These are phyloP conservation scores for Siphlonurus alternatus DNA, from an alignment of 2,888 invertebrate genomes.

Conservation along the genomic window DNA sequence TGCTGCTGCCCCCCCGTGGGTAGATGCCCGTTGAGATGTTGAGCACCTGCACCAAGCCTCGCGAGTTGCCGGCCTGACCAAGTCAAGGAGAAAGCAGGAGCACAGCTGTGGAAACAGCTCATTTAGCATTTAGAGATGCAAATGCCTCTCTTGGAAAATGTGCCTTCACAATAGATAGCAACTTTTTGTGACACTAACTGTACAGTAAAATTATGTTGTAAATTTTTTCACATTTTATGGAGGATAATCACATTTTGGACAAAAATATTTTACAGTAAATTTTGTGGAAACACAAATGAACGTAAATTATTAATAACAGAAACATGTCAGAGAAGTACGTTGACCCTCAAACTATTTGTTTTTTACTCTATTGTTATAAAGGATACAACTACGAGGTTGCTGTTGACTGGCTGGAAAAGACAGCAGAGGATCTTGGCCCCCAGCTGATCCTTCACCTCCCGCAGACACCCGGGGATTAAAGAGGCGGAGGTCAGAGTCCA, in stretches of 20 bases:
- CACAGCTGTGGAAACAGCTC: constrained; percentile 15
- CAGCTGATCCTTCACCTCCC: constrained; percentile 43
- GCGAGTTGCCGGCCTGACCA: constrained; percentile 53
- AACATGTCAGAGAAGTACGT: too few relatives aligned
- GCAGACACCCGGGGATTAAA: constrained; percentile 30
- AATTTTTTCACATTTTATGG: too few relatives aligned
- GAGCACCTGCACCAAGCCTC: constrained; percentile 56
- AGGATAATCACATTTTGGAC: too few relatives aligned
- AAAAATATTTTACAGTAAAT: too few relatives aligned
- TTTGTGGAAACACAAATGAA: too few relatives aligned
- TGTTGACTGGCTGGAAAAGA: constrained; percentile 67
- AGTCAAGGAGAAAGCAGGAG: constrained; percentile 15
- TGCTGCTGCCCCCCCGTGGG: constrained; percentile 37
- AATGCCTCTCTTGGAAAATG: neutral
- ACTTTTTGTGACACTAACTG: too few relatives aligned
- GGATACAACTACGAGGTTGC: constrained; percentile 73
- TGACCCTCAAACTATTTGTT: too few relatives aligned
- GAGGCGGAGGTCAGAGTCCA: constrained; percentile 46
- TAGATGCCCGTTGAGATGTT: constrained; percentile 77
- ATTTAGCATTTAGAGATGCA: neutral
- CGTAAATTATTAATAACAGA: too few relatives aligned
- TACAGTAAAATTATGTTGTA: too few relatives aligned
- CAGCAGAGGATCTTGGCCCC: constrained; percentile 48
- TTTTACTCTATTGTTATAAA: too few relatives aligned
- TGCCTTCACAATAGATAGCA: neutral